These are phyloP conservation scores for Julus scanicus DNA, from an alignment of 2,888 invertebrate species.

Conservation along the genomic window DNA sequence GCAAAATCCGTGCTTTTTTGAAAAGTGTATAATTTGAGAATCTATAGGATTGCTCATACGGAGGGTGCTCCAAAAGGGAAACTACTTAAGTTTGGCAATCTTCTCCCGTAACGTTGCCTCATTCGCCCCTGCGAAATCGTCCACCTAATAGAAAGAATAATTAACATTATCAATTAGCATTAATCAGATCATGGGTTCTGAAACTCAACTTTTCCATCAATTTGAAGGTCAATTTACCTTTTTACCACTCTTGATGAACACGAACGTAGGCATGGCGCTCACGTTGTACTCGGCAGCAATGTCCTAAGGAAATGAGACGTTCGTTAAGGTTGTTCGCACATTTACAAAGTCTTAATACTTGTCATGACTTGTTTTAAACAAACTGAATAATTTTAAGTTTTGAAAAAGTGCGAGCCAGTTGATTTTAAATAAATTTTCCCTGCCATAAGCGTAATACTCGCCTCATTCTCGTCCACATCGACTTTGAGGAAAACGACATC, in stretches of 20 bases:
- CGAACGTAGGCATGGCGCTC: constrained; percentile 89
- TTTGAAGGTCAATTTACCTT: constrained; percentile 65
- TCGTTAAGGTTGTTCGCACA: not conserved
- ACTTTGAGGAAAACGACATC: constrained; percentile 58
- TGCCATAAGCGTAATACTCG: too few relatives aligned
- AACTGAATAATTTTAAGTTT: too few relatives aligned
- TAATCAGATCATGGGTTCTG: not conserved
- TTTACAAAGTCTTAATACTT: too few relatives aligned
- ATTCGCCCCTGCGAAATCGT: constrained; percentile 59
- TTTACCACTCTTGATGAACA: constrained; percentile 80
- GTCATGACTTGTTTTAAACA: too few relatives aligned
- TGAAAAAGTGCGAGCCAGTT: too few relatives aligned
- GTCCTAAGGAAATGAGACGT: constrained; percentile 67
- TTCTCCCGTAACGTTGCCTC: constrained; percentile 55
- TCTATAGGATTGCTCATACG: not conserved
- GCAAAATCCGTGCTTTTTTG: not conserved
- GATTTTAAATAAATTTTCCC: too few relatives aligned
- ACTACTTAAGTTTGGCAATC: constrained; percentile 47
- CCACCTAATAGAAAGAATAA: constrained; percentile 39
- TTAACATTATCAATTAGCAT: not conserved
- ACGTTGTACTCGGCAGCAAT: constrained; percentile 82
- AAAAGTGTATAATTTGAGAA: not conserved
- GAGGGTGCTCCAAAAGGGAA: not conserved
- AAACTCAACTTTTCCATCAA: not conserved
- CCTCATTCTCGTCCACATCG: constrained; percentile 59